These are phyloP conservation scores for Odontomyia ornata DNA, from an alignment of 2,888 invertebrate species.

Conservation along the genomic window DNA sequence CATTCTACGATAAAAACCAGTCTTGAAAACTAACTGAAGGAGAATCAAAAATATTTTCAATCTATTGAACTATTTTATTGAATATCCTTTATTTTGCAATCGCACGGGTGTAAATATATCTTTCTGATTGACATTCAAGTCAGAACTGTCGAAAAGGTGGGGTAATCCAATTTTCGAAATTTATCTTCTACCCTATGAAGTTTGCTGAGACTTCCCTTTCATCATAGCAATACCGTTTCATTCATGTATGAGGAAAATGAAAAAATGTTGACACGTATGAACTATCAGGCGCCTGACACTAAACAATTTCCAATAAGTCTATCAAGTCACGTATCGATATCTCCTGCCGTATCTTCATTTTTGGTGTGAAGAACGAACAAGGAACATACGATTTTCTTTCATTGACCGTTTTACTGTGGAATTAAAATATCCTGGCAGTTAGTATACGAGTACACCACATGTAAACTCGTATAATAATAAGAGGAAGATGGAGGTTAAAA, in stretches of 20 bases:
- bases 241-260: background rate
- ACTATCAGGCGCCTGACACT: conserved; percentile 34
- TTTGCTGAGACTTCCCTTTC: background rate
- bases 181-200: background rate
- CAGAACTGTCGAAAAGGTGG: conserved; percentile 39
- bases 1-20: too few species aligned
- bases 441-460: too few species aligned
- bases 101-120: conserved; percentile 5
- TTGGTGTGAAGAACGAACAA: background rate
- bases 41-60: too few species aligned
- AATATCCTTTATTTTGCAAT: too few species aligned
- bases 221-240: background rate
- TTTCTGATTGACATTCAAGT: conserved; percentile 36
- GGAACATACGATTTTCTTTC: conserved; percentile 8
- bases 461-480: too few species aligned
- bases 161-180: conserved; percentile 41
- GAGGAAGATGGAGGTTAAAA: too few species aligned
- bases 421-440: too few species aligned
- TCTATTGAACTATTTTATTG: too few species aligned
- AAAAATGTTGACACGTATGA: conserved; percentile 27
- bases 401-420: too few species aligned
- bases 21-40: too few species aligned
- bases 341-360: background rate
- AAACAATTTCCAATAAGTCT: conserved; percentile 44
- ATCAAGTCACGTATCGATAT: conserved; percentile 40